These are phyloP conservation scores for Meteorus sp. DNA, from an alignment of 1,140 invertebrate genomes.

Conservation along the genomic window DNA sequence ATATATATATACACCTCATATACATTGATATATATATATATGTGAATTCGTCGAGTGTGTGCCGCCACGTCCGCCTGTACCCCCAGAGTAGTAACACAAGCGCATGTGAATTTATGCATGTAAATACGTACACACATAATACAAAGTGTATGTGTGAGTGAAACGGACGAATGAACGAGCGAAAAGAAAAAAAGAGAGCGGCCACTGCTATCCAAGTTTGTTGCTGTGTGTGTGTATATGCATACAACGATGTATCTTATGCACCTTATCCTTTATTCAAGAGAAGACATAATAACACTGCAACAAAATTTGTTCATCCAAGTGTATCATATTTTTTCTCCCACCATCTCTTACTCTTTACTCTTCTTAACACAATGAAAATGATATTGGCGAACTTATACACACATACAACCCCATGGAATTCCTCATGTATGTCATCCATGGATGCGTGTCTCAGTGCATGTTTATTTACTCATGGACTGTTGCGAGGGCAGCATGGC, in stretches of 20 bases:
- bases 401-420: not conserved
- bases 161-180: slow-evolving; percentile 8
- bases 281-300: too few species aligned
- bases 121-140: not conserved
- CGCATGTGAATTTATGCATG: not conserved
- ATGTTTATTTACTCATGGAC: slow-evolving; percentile 19
- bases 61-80: slow-evolving; percentile 19
- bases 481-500: slow-evolving; percentile 3
- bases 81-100: not conserved
- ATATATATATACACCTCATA: not conserved
- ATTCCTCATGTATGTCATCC: slow-evolving; percentile 5
- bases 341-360: not conserved
- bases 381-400: not conserved
- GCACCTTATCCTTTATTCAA: not conserved
- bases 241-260: not conserved
- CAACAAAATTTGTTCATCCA: not conserved
- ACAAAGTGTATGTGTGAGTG: not conserved
- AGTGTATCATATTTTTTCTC: not conserved
- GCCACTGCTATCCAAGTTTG: too few species aligned
- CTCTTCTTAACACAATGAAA: not conserved
- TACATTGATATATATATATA: slow-evolving; percentile 24
- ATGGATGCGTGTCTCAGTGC: slow-evolving; percentile 5
- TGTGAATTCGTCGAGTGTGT: slow-evolving; percentile 20
- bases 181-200: not conserved
- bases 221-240: too few species aligned